phyloP scores from a whole-genome alignment of 2,888 invertebrate species.

The Athripsodes cinereus region DNA sequence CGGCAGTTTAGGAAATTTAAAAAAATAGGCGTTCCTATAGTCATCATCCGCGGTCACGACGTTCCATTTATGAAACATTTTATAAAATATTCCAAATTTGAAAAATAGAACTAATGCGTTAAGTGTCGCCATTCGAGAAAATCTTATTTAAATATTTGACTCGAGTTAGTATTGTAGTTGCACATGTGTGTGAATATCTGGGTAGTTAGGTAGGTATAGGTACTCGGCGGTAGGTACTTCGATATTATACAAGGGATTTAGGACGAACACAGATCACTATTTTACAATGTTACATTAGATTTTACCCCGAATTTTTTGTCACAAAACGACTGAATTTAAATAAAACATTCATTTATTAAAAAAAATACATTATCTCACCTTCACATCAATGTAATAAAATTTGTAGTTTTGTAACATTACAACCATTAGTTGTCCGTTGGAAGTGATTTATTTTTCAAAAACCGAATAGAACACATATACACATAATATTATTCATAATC shows the following conservation, averaged over 20 bases:
- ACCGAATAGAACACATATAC: too few relatives aligned
- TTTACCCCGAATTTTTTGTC: not conserved
- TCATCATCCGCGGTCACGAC: slow-evolving; percentile 10
- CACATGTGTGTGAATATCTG: not conserved
- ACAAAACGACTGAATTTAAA: not conserved
- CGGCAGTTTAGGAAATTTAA: slow-evolving; percentile 4
- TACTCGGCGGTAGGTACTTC: not conserved
- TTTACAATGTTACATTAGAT: not conserved
- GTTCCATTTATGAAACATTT: slow-evolving; percentile 4
- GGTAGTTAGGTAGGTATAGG: not conserved
- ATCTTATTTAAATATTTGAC: too few relatives aligned
- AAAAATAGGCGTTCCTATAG: slow-evolving; percentile 21
- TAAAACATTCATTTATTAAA: too few relatives aligned
- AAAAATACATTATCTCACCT: too few relatives aligned
- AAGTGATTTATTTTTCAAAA: too few relatives aligned
- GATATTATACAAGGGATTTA: not conserved
- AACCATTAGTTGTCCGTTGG: too few relatives aligned
- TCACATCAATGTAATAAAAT: too few relatives aligned
- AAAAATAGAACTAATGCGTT: not conserved
- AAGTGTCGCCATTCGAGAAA: too few relatives aligned
- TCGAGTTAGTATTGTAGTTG: not conserved
- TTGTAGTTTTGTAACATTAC: too few relatives aligned
- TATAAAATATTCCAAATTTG: not conserved
- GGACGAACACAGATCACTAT: not conserved
- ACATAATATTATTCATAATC: too few relatives aligned